Conservation (phyloP, 2,113 vertebrate genomes). For the Albula glossodonta region DNA sequence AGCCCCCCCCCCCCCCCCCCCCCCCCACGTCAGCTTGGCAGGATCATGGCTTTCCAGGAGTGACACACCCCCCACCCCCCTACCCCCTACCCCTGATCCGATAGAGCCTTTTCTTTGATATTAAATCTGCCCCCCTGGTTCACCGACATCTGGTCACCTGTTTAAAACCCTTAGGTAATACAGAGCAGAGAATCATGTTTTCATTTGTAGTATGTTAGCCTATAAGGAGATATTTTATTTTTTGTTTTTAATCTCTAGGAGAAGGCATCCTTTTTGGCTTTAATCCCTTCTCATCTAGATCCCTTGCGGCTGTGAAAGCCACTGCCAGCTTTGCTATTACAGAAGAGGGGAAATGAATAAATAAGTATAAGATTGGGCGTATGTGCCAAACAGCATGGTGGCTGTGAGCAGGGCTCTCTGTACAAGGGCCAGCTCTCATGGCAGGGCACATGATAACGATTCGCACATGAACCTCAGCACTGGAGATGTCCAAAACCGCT, state of each 20-base stretch:
- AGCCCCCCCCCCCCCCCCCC: background rate
- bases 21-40: background rate
- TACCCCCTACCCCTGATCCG: background rate
- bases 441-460: background rate
- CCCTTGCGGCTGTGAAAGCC: background rate
- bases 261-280: background rate
- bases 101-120: background rate
- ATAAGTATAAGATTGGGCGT: background rate
- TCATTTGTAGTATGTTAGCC: background rate
- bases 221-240: conserved; percentile 4
- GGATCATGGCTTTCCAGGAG: background rate
- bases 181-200: background rate
- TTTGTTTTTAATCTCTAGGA: background rate
- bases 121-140: background rate
- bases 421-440: background rate
- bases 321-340: background rate
- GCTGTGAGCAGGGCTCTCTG: background rate
- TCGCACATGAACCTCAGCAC: background rate
- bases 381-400: background rate
- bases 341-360: background rate
- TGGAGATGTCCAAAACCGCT: background rate
- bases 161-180: background rate
- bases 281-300: background rate
- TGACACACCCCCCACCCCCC: background rate
- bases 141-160: background rate